Percentiles rank a stretch among this genome's conserved stretches.
These are phyloP conservation scores for Scophthalmus maximus DNA, from an alignment of 2,113 vertebrate species.

Conservation along the genomic window DNA sequence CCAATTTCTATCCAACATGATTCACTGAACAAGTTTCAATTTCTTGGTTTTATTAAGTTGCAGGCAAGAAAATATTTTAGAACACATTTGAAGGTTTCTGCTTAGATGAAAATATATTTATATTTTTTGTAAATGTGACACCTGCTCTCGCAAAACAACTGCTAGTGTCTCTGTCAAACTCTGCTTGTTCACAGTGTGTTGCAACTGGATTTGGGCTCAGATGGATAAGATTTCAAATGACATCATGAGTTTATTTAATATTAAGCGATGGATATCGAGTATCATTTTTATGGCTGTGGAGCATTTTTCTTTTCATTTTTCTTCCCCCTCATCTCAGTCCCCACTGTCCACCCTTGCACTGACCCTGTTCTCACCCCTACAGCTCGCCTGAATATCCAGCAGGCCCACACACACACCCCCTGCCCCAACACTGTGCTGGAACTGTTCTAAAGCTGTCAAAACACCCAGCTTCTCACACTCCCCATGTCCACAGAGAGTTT, in stretches of 20 bases:
- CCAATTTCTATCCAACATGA: background rate
- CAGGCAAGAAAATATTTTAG: background rate
- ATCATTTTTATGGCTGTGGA: conserved; percentile 21
- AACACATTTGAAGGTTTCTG: background rate
- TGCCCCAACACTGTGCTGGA: conserved; percentile 63
- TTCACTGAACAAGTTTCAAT: background rate
- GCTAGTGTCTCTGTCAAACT: background rate
- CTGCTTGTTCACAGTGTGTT: conserved; percentile 15
- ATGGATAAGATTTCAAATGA: conserved; percentile 8
- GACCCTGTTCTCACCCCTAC: conserved; percentile 64
- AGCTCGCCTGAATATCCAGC: conserved; percentile 56
- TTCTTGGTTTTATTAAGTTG: background rate
- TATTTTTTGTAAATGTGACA: background rate
- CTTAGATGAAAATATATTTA: background rate
- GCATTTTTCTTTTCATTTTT: conserved; percentile 33
- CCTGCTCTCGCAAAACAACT: background rate
- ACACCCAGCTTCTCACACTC: conserved; percentile 79
- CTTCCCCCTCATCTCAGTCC: conserved; percentile 25
- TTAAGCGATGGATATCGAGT: conserved; percentile 27
- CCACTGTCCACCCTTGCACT: conserved; percentile 41
- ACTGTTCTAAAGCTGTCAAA: conserved; percentile 79
- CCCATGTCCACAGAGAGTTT: conserved; percentile 62
- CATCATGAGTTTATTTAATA: conserved; percentile 6
- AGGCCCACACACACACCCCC: conserved; percentile 49
- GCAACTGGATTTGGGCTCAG: background rate